Conservation (phyloP, 2,113 vertebrate species). For the Epinephelus moara region DNA sequence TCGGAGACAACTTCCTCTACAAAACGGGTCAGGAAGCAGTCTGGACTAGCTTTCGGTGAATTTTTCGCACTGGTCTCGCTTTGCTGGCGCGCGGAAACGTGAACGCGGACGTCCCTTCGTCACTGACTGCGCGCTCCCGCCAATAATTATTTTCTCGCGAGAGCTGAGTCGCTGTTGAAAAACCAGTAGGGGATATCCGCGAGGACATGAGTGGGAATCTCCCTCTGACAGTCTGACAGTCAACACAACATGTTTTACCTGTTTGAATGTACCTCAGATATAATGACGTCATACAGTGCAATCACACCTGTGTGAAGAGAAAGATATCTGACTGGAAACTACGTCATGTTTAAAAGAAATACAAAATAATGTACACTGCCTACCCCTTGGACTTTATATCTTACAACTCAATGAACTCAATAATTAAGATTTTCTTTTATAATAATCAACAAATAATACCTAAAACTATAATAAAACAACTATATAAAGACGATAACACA, state of each 20-base stretch:
- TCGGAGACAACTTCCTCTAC: conserved; percentile 59
- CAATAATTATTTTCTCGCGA: conserved; percentile 59
- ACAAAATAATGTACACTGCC: not conserved
- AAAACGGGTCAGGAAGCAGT: conserved; percentile 44
- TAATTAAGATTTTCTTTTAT: not conserved
- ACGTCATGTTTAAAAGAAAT: not conserved
- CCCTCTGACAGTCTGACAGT: conserved; percentile 5
- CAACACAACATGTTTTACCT: not conserved
- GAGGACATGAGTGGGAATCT: conserved; percentile 34
- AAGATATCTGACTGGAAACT: not conserved
- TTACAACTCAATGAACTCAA: not conserved
- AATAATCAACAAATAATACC: not conserved
- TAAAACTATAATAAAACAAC: not conserved
- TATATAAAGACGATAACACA: too few relatives aligned
- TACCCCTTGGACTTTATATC: not conserved
- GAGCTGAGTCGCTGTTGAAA: conserved; percentile 14
- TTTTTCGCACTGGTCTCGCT: conserved; percentile 52
- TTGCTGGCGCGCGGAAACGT: conserved; percentile 52
- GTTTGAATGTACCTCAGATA: not conserved
- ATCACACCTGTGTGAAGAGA: not conserved
- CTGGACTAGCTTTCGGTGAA: conserved; percentile 55
- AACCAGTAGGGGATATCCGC: conserved; percentile 34
- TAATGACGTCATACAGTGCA: not conserved
- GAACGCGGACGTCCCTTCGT: conserved; percentile 59
- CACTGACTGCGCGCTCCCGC: conserved; percentile 35